These are phyloP conservation scores for Caenorhabditis macrosperma DNA, from an alignment of 2,888 invertebrate genomes.

Conservation along the genomic window DNA sequence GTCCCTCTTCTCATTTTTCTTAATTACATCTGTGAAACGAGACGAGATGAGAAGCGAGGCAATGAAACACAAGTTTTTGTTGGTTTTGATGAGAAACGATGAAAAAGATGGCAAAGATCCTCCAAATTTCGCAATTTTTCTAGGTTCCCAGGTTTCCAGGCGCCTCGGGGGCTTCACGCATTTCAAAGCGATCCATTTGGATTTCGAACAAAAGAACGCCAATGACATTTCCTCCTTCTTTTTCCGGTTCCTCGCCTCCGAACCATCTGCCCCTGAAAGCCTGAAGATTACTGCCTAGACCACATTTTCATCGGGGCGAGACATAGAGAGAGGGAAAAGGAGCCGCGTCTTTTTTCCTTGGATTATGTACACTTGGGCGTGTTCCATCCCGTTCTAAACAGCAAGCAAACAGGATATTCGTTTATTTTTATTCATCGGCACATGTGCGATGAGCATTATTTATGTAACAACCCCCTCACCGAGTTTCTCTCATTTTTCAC, in stretches of 20 bases:
- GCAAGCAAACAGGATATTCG: constrained; percentile 14
- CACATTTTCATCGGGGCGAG: neutral
- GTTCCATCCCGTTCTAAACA: neutral
- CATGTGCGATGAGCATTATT: constrained; percentile 44
- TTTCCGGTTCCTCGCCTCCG: too few species aligned
- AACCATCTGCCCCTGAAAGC: neutral
- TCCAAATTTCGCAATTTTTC: too few species aligned
- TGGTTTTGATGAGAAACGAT: neutral
- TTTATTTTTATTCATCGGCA: constrained; percentile 25
- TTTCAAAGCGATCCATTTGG: too few species aligned
- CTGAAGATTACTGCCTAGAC: neutral
- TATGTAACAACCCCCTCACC: constrained; percentile 48
- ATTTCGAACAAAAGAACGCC: too few species aligned
- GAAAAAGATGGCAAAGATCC: too few species aligned
- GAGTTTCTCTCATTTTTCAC: constrained; percentile 44
- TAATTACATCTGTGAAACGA: neutral
- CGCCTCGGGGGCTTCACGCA: too few species aligned
- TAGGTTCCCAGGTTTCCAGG: too few species aligned
- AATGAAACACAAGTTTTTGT: too few species aligned
- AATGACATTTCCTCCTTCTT: neutral
- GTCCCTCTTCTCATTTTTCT: neutral
- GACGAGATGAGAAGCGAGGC: neutral
- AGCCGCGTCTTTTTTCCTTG: neutral
- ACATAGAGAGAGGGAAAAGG: too few species aligned
- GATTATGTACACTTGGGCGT: constrained; percentile 14